Base-by-base conservation (phyloP, 1,140 invertebrate species). In the Cydia strobilella region DNA sequence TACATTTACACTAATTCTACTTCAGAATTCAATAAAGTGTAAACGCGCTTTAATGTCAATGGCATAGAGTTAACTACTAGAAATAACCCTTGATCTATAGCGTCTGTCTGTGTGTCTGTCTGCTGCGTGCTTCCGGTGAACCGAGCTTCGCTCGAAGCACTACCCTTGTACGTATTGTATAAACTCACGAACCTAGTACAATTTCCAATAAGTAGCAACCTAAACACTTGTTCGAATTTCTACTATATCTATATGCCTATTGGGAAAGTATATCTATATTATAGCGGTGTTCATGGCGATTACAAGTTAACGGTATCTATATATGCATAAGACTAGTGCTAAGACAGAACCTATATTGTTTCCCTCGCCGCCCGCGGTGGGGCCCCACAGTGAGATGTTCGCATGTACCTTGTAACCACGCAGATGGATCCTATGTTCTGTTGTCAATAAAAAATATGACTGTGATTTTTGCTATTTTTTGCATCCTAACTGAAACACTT, bases 361-460 rank as follows among this genome's bases (percentile, higher is more conserved):
- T 69, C 18, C 31, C 31, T 5, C 27, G 5, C 27, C 25, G 65
- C 27, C n/a, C 27, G 15, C 65, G n/a, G 54, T 59, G 54, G n/a
- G 27, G 65, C 65, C n/a, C 65, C 63, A 35, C 20, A 59, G 54
- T 63, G 76, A 77, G 71, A 76, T 75, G 62, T 77, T 74, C 54
- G 72, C 74, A 73, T 75, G 74, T 35, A 74, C 66, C 65, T 59
- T 27, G 72, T 66, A 42, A 54, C 51, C 75, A 72, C 73, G 51
- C 76, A 72, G 69, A 75, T 66, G 78, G 74, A 72, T 72, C 71
- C 72, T 75, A 81, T 82, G 81, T 85, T 88, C 79, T 86, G 84
- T 87, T 87, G 82, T 86, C 79, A 86, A 86, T 88, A 86, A 88
- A 87, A 84, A 75, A 82, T 75, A 75, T 76, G 74, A 76, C 66